phyloP scores from a whole-genome alignment of 2,797 vertebrate genomes.

The Poecilia gillii region DNA sequence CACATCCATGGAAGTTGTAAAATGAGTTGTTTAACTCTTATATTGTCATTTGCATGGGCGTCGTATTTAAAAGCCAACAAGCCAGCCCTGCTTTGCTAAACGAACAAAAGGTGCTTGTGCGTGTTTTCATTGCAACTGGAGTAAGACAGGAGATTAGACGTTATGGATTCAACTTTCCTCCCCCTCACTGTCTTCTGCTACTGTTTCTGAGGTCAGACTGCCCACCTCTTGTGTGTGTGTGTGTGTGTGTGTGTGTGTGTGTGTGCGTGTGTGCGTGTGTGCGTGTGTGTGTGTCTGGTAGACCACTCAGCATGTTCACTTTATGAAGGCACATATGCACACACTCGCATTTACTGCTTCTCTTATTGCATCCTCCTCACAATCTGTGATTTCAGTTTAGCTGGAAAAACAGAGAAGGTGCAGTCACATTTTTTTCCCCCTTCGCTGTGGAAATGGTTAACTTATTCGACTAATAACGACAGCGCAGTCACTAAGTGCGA shows the following conservation, averaged over 20 bases:
- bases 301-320: constrained; percentile 62
- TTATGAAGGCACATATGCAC: constrained; percentile 32
- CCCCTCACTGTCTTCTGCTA: constrained; percentile 56
- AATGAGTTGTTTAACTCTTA: not conserved
- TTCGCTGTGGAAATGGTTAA: not conserved
- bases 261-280: not conserved
- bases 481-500: not conserved
- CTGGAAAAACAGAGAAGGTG: constrained; percentile 36
- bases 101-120: not conserved
- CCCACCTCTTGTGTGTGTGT: constrained; percentile 20
- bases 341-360: constrained; percentile 21
- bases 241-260: constrained; percentile 12
- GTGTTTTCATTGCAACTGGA: constrained; percentile 25
- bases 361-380: constrained; percentile 30
- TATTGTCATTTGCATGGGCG: not conserved
- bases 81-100: constrained; percentile 4
- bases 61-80: not conserved
- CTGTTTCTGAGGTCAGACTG: constrained; percentile 61
- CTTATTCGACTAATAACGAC: not conserved
- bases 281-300: constrained; percentile 38
- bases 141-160: constrained; percentile 36
- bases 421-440: not conserved
- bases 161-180: constrained; percentile 46
- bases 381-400: constrained; percentile 55
- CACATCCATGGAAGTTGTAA: not conserved